phyloP scores from a whole-genome alignment of 2,797 vertebrate species.

The Synanceia verrucosa region DNA sequence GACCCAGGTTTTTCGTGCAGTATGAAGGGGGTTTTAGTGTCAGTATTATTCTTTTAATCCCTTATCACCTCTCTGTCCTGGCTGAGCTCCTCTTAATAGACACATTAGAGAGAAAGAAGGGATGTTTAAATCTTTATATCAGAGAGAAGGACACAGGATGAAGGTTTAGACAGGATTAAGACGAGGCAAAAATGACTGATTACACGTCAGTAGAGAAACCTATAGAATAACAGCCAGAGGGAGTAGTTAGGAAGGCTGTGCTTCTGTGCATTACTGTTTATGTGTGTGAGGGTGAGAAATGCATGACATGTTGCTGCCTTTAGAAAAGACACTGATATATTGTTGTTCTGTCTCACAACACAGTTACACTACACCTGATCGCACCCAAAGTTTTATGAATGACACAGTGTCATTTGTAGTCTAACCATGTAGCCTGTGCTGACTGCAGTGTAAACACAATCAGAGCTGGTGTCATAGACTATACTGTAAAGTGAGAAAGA shows the following conservation, averaged over 20 bases:
- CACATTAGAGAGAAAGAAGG: conserved; percentile 4
- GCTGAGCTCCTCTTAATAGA: conserved; percentile 7
- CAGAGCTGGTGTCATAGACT: too few species aligned
- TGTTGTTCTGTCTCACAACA: not conserved
- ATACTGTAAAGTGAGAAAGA: too few species aligned
- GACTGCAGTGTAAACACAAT: too few species aligned
- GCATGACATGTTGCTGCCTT: not conserved
- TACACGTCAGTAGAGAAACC: not conserved
- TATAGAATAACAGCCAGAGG: not conserved
- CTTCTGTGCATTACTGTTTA: not conserved
- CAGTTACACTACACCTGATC: too few species aligned
- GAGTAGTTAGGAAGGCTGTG: not conserved
- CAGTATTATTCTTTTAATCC: not conserved
- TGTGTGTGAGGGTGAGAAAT: not conserved
- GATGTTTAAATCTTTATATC: not conserved
- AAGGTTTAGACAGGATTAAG: not conserved
- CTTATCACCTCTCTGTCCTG: not conserved
- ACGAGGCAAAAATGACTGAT: not conserved
- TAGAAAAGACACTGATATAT: not conserved
- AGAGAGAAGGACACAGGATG: not conserved
- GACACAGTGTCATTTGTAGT: too few species aligned
- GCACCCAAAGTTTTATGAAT: too few species aligned
- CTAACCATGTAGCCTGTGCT: too few species aligned
- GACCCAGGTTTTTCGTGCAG: too few species aligned
- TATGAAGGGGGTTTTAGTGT: too few species aligned